Evolutionary conservation across 2,113 vertebrate genomes (phyloP).

Genomic region (Sylvietta virens): DNA sequence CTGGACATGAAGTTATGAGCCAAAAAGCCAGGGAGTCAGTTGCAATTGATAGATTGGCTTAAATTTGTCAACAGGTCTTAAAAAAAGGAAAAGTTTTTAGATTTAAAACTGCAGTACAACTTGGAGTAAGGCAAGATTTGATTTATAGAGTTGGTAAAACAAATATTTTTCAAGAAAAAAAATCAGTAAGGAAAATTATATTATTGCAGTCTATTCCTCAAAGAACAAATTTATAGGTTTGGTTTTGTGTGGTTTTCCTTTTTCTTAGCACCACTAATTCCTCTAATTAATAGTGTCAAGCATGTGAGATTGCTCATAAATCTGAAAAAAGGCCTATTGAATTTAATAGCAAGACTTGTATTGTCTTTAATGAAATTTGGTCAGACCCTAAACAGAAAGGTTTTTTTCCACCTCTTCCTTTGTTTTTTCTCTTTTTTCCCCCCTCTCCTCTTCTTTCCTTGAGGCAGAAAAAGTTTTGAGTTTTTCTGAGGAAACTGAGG

Average conservation of each 20-base stretch:
- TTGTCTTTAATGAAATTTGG: not conserved
- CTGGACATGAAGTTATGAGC: not conserved
- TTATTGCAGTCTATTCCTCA: not conserved
- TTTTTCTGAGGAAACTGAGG: not conserved
- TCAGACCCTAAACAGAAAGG: not conserved
- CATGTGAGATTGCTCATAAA: not conserved
- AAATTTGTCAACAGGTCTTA: not conserved
- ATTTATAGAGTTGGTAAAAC: not conserved
- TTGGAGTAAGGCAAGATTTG: not conserved
- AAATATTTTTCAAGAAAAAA: too few species aligned
- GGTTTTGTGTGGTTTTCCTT: not conserved
- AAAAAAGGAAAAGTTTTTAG: not conserved
- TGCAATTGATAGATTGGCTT: not conserved
- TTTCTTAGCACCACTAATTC: not conserved
- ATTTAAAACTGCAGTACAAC: not conserved
- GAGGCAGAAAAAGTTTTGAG: not conserved
- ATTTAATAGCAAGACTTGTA: not conserved
- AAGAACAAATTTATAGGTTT: not conserved
- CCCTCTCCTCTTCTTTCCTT: not conserved
- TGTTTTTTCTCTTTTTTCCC: rapidly evolving
- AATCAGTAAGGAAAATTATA: not conserved
- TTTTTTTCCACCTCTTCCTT: rapidly evolving
- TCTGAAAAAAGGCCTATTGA: not conserved
- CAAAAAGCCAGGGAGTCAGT: not conserved
- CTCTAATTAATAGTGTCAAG: conserved; percentile 8